phyloP scores from a whole-genome alignment of 2,888 invertebrate genomes.

The Ormyrus nitidulus region DNA sequence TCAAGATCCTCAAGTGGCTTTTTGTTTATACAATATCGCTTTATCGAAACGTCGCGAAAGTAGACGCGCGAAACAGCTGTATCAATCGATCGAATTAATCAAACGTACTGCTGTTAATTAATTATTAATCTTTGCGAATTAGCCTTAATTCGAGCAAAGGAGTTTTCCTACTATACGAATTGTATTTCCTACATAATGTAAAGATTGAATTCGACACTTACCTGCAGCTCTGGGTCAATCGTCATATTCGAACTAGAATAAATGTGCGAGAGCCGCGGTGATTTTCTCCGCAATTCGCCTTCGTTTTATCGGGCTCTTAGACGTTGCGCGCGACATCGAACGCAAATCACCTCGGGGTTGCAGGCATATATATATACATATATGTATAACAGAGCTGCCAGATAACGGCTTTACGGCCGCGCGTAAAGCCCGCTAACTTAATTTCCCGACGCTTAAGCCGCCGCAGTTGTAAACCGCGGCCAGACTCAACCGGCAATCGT shows the following conservation, averaged over 20 bases:
- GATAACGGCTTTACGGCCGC: conserved; percentile 20
- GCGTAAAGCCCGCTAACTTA: conserved; percentile 10
- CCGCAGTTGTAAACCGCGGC: conserved; percentile 9
- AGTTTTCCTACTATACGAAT: no score
- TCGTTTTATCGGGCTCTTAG: no score
- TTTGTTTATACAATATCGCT: background rate
- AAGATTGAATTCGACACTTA: no score
- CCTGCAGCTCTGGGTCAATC: no score
- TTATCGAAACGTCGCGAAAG: background rate
- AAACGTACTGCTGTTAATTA: no score
- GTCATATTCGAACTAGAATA: conserved; percentile 1
- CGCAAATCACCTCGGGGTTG: background rate
- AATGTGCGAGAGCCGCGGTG: background rate
- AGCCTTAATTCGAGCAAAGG: no score
- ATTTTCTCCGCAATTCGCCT: background rate
- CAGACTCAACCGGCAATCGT: background rate
- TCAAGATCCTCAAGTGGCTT: background rate
- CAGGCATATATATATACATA: no score
- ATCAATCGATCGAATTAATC: no score
- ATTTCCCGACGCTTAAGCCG: conserved; percentile 24
- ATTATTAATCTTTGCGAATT: no score
- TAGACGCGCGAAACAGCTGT: no score
- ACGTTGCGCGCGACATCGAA: background rate
- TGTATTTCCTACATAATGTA: no score
- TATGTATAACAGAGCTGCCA: background rate